Percentiles rank a stretch among this genome's conserved stretches.
phyloP scores from a whole-genome alignment of 2,797 vertebrate species.

The Darevskia nairensis region DNA sequence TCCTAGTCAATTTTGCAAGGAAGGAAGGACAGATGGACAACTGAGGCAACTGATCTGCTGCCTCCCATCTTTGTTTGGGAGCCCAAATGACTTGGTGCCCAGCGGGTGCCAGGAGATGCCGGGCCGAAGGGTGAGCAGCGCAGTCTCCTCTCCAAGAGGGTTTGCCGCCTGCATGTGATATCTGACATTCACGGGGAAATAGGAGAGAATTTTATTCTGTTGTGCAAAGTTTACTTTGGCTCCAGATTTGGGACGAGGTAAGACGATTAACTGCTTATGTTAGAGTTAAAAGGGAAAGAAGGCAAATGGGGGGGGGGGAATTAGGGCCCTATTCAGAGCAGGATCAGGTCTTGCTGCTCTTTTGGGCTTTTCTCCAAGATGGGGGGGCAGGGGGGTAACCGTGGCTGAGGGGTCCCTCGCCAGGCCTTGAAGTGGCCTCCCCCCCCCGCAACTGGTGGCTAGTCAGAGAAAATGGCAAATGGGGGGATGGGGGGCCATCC shows the following conservation, averaged over 20 bases:
- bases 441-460: background rate
- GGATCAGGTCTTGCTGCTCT: background rate
- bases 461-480: background rate
- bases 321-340: background rate
- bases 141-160: background rate
- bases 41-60: background rate
- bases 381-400: background rate
- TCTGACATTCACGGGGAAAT: background rate
- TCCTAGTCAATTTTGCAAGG: background rate
- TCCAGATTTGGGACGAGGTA: background rate
- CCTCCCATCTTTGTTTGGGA: background rate
- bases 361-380: background rate
- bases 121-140: background rate
- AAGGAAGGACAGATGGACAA: background rate
- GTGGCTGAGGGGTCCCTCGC: background rate
- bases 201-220: background rate
- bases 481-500: no score
- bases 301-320: background rate
- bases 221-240: slow-evolving; percentile 9
- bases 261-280: background rate
- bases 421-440: background rate
- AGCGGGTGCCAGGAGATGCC: background rate
- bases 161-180: background rate
- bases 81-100: no score
- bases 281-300: background rate